Conservation (phyloP, 1,140 invertebrate genomes). For the Mercenaria mercenaria region DNA sequence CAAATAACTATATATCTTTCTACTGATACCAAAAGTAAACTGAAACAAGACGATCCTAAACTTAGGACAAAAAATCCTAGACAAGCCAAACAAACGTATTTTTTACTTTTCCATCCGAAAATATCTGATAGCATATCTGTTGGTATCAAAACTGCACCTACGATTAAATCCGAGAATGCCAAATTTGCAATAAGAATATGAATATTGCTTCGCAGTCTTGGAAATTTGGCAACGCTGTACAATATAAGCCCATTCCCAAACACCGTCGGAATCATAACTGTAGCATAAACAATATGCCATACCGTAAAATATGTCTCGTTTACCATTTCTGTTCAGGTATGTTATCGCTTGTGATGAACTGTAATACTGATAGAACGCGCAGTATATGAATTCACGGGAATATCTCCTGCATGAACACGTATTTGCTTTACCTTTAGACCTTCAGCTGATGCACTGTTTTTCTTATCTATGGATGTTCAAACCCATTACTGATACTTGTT, state of each 20-base stretch:
- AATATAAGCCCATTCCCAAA: slow-evolving; percentile 25
- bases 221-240: not conserved
- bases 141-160: not conserved
- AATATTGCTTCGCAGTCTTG: not conserved
- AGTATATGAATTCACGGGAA: too few species aligned
- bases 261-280: not conserved
- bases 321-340: too few species aligned
- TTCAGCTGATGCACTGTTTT: too few species aligned
- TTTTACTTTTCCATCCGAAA: not conserved
- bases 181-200: slow-evolving; percentile 20
- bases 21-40: slow-evolving; percentile 5
- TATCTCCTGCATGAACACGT: too few species aligned
- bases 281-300: not conserved
- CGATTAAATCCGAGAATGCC: slow-evolving; percentile 14
- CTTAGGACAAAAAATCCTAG: not conserved
- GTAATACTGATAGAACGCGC: too few species aligned
- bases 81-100: not conserved
- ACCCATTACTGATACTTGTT: too few species aligned
- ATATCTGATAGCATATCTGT: not conserved
- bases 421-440: too few species aligned
- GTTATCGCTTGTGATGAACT: too few species aligned
- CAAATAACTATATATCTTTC: not conserved
- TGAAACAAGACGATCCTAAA: not conserved
- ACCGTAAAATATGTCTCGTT: not conserved
- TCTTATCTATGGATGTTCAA: too few species aligned